These are phyloP conservation scores for Tupaia tana DNA, from an alignment of 2,113 vertebrate genomes.

Conservation along the genomic window DNA sequence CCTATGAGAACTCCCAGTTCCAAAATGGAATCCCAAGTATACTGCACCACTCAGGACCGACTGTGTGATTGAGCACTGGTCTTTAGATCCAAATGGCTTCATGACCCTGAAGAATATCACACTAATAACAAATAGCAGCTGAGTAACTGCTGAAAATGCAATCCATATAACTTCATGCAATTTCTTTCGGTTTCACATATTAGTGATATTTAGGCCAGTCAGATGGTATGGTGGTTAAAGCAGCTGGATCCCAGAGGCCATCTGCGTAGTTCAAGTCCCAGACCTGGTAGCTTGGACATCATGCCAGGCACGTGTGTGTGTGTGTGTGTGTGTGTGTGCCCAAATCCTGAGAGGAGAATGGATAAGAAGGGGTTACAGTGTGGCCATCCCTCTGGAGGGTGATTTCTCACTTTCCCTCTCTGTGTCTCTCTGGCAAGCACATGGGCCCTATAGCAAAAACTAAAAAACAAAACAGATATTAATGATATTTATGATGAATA, in stretches of 20 bases:
- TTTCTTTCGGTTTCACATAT: conserved; percentile 12
- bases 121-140: not conserved
- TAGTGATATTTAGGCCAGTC: not conserved
- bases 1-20: not conserved
- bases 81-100: not conserved
- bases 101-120: not conserved
- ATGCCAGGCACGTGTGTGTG: too few relatives aligned
- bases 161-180: not conserved
- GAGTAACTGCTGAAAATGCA: conserved; percentile 5
- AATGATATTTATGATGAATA: not conserved
- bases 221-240: too few relatives aligned
- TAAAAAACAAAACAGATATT: not conserved
- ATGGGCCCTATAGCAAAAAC: too few relatives aligned
- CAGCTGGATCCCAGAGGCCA: too few relatives aligned
- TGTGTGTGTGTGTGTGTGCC: too few relatives aligned
- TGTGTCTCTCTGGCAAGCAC: too few relatives aligned
- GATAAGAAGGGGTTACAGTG: too few relatives aligned
- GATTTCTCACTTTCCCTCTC: too few relatives aligned
- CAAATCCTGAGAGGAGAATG: too few relatives aligned
- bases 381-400: too few relatives aligned
- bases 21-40: not conserved
- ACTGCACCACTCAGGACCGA: not conserved
- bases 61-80: not conserved
- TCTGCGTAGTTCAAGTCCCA: too few relatives aligned
- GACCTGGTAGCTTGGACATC: too few relatives aligned